phyloP scores from a whole-genome alignment of 2,888 invertebrate genomes.

The Mycalesis mineus region DNA sequence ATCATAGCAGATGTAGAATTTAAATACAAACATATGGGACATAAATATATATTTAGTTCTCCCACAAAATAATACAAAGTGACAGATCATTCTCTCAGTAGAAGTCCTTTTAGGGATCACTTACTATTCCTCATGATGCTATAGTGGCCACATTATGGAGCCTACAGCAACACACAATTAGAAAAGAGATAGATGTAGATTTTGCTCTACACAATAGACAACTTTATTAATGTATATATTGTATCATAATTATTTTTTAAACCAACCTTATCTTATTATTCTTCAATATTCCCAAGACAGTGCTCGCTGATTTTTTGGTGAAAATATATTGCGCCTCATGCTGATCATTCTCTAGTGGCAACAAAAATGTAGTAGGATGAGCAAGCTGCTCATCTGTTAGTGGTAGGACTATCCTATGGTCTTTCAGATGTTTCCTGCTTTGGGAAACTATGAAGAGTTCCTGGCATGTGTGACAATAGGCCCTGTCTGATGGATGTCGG shows the following conservation, averaged over 20 bases:
- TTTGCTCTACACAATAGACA: no score
- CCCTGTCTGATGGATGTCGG: constrained; percentile 62
- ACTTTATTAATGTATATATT: no score
- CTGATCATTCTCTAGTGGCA: constrained; percentile 84
- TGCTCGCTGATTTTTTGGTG: constrained; percentile 80
- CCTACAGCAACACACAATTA: no score
- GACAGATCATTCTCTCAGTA: no score
- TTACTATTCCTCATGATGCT: no score
- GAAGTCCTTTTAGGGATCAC: no score
- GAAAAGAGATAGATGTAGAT: no score
- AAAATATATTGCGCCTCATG: constrained; percentile 94
- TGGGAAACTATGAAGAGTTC: constrained; percentile 66
- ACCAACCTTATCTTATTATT: constrained; percentile 78
- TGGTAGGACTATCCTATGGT: constrained; percentile 70
- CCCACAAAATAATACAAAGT: no score
- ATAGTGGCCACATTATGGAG: no score
- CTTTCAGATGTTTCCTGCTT: constrained; percentile 73
- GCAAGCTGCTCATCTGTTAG: constrained; percentile 78
- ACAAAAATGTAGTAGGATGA: constrained; percentile 83
- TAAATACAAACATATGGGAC: no score
- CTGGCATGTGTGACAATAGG: constrained; percentile 82
- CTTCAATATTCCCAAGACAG: constrained; percentile 80
- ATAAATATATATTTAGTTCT: no score
- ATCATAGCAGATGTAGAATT: no score
- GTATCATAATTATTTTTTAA: background rate